A percentile compares a stretch with the other conserved stretches of the same genome.
phyloP scores from a whole-genome alignment of 2,888 invertebrate genomes.

The Schizotus pectinicornis region DNA sequence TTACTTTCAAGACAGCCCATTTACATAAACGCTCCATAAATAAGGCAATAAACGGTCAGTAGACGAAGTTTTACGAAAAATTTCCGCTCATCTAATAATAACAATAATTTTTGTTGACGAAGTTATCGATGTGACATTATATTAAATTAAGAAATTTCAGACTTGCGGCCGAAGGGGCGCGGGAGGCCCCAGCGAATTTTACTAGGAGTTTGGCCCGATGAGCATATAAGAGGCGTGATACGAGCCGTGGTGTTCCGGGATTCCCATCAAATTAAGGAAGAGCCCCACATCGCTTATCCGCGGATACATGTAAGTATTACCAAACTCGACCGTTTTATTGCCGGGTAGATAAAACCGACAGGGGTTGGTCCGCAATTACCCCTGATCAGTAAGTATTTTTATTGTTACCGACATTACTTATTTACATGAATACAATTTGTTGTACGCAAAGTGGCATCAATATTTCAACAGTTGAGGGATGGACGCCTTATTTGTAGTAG shows the following conservation, averaged over 20 bases:
- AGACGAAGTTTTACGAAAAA: too few relatives aligned
- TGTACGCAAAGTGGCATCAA: neutral
- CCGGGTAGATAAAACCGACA: too few relatives aligned
- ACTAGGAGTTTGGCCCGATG: slow-evolving; percentile 92
- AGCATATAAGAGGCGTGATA: slow-evolving; percentile 91
- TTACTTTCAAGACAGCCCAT: too few relatives aligned
- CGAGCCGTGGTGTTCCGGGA: slow-evolving; percentile 92
- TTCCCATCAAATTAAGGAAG: slow-evolving; percentile 81
- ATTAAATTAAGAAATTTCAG: slow-evolving; percentile 55
- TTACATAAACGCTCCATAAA: too few relatives aligned
- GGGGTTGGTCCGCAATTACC: neutral
- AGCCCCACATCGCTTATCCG: slow-evolving; percentile 67
- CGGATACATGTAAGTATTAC: slow-evolving; percentile 65
- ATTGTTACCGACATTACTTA: neutral
- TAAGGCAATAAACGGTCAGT: too few relatives aligned
- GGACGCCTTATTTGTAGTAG: slow-evolving; percentile 3
- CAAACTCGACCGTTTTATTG: neutral
- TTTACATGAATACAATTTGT: neutral
- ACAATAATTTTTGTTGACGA: too few relatives aligned
- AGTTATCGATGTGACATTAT: too few relatives aligned
- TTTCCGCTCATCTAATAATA: too few relatives aligned
- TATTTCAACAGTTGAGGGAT: slow-evolving; percentile 3
- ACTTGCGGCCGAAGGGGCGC: slow-evolving; percentile 89
- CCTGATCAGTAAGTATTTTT: neutral
- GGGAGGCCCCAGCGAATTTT: slow-evolving; percentile 90